A percentile compares a stretch with the other conserved stretches of the same genome.
These are phyloP conservation scores for Scaptomyza parva DNA, from an alignment of 2,888 invertebrate genomes.

Conservation along the genomic window DNA sequence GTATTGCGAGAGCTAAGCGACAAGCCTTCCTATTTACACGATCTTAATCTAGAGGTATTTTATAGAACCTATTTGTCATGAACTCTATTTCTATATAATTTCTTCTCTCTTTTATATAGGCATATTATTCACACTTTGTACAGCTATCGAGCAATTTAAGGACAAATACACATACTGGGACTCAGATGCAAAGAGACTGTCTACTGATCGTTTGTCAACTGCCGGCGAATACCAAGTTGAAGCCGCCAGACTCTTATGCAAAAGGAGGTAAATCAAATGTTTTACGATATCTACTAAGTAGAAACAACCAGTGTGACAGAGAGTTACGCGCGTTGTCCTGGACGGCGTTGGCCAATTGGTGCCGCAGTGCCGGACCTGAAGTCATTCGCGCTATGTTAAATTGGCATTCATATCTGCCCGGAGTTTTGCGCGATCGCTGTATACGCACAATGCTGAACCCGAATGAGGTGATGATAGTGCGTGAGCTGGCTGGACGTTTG, in stretches of 20 bases:
- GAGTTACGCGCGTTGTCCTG: slow-evolving; percentile 82
- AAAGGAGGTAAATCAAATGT: slow-evolving; percentile 46
- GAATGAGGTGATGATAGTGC: slow-evolving; percentile 78
- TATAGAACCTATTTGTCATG: too few species aligned
- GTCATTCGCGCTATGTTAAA: slow-evolving; percentile 43
- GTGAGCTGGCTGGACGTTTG: slow-evolving; percentile 79
- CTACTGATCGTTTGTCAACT: slow-evolving; percentile 77
- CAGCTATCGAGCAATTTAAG: slow-evolving; percentile 79
- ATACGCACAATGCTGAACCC: slow-evolving; percentile 80
- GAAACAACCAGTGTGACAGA: slow-evolving; percentile 81
- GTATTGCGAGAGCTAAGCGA: slow-evolving; percentile 68
- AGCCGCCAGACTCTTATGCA: neutral
- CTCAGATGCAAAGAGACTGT: slow-evolving; percentile 83
- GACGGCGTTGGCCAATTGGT: slow-evolving; percentile 73
- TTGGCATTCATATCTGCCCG: slow-evolving; percentile 76
- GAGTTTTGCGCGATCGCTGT: slow-evolving; percentile 82
- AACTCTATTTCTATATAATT: too few species aligned
- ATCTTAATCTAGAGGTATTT: slow-evolving; percentile 40
- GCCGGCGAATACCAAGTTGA: slow-evolving; percentile 18
- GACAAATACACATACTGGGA: slow-evolving; percentile 82
- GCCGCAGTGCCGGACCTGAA: slow-evolving; percentile 4
- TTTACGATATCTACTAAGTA: slow-evolving; percentile 76
- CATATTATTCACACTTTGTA: slow-evolving; percentile 74
- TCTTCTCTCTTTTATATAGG: slow-evolving; percentile 25
- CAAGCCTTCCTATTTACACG: slow-evolving; percentile 17